Conservation (phyloP, 2,113 vertebrate species). For the Myotis brandtii region DNA sequence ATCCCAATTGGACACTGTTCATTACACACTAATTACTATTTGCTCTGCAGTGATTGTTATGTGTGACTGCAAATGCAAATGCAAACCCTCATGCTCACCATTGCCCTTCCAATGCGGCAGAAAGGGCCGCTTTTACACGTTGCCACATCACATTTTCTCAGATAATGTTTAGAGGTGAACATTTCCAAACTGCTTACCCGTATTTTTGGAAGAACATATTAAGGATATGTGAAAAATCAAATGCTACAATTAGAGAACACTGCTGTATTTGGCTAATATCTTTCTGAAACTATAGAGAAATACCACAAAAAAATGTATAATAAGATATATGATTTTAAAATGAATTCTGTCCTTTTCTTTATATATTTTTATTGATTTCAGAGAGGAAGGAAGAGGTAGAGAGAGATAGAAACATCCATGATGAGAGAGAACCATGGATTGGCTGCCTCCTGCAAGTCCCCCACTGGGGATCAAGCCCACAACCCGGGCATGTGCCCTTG, state of each 20-base stretch:
- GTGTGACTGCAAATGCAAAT: neutral
- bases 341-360: neutral
- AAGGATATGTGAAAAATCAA: neutral
- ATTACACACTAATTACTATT: slow-evolving; percentile 69
- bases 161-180: neutral
- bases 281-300: neutral
- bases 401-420: too few species aligned
- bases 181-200: neutral
- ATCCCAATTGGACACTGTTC: slow-evolving; percentile 68
- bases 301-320: neutral
- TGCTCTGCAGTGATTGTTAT: slow-evolving; percentile 44
- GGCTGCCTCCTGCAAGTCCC: too few species aligned
- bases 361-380: too few species aligned
- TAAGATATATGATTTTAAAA: neutral
- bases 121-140: neutral
- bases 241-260: neutral
- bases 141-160: neutral
- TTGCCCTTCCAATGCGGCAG: neutral
- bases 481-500: too few species aligned
- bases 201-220: neutral
- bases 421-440: too few species aligned
- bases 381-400: too few species aligned
- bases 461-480: too few species aligned
- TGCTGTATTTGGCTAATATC: neutral
- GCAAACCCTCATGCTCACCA: neutral